phyloP scores from a whole-genome alignment of 2,888 invertebrate genomes.

The Empis stercorea region DNA sequence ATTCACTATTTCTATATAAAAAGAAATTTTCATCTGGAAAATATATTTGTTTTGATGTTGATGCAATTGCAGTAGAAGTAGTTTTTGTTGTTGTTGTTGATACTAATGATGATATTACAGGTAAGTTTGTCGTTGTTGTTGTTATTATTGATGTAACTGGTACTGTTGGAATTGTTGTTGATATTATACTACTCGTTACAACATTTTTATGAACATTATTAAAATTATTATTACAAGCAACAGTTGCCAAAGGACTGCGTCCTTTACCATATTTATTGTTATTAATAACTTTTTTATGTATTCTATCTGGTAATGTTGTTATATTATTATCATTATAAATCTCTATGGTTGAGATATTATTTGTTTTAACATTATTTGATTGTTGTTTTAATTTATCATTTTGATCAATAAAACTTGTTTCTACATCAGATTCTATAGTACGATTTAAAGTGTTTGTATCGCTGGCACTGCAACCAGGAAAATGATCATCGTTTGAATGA shows the following conservation, averaged over 20 bases:
- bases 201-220: constrained; percentile 23
- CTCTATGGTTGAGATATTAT: constrained; percentile 19
- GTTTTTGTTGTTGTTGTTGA: constrained; percentile 2
- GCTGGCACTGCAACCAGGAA: not conserved
- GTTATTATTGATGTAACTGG: constrained; percentile 5
- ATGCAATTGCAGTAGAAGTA: not conserved
- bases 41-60: constrained; percentile 10
- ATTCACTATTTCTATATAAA: constrained; percentile 26
- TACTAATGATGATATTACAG: constrained; percentile 1
- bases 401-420: constrained; percentile 16
- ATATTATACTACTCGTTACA: constrained; percentile 9
- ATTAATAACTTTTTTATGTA: not conserved
- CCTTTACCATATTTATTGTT: constrained; percentile 12
- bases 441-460: not conserved
- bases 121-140: constrained; percentile 7
- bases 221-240: constrained; percentile 28
- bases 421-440: constrained; percentile 16
- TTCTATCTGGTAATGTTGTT: constrained; percentile 4
- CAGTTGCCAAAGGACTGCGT: constrained; percentile 31
- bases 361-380: constrained; percentile 5
- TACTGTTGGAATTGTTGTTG: constrained; percentile 6
- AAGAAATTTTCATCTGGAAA: constrained; percentile 29
- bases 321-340: constrained; percentile 19
- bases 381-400: constrained; percentile 17
- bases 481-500: not conserved